Base-by-base conservation (phyloP, 2,888 invertebrate genomes). In the Polymixis lichenea region DNA sequence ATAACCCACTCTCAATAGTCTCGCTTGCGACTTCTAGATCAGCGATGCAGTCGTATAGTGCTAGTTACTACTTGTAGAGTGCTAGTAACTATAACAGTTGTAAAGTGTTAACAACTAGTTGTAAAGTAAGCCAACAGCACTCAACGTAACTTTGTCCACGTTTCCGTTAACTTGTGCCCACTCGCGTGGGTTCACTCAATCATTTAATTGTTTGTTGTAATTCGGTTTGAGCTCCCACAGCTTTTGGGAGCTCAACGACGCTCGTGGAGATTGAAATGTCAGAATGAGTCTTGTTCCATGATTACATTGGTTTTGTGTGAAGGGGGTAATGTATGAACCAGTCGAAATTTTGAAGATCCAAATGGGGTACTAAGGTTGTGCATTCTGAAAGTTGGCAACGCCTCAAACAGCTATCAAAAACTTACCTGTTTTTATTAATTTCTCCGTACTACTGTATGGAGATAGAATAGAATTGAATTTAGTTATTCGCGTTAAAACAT, bases 141-240 rank as follows among this genome's bases (percentile, higher is more conserved):
- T 67, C 28, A 43, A 65, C 55, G 25, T n/a, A 65, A 81, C 62
- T 75, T 73, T 6, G 28, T n/a, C 56, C 68, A 38, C 60, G 15
- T 70, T 32, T 51, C n/a, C 11, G 22, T 32, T 28, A 38, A 77
- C 53, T 71, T 64, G 19, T 15, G 1, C 46, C 53, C n/a, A 8
- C 25, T 9, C 25, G 15, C 22, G 17, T 15, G 69, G 46, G 61
- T 72, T 68, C 70, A 78, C 68, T 84, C 74, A 62, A 84, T 75
- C 69, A 75, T 75, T 53, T 69, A 68, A 84, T 84, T 82, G 68
- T 79, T 84, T 79, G 46, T 56, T 43, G 67, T 74, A 32, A 68
- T 64, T 82, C n/a, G 43, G 60, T 77, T 51, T 56, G 49, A 77
- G 61, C 46, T 64, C 64, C 61, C 72, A 55, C 32, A 43, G 62